Evolutionary conservation across 1,140 invertebrate species (phyloP).

Genomic region (Latrodectus geometricus): DNA sequence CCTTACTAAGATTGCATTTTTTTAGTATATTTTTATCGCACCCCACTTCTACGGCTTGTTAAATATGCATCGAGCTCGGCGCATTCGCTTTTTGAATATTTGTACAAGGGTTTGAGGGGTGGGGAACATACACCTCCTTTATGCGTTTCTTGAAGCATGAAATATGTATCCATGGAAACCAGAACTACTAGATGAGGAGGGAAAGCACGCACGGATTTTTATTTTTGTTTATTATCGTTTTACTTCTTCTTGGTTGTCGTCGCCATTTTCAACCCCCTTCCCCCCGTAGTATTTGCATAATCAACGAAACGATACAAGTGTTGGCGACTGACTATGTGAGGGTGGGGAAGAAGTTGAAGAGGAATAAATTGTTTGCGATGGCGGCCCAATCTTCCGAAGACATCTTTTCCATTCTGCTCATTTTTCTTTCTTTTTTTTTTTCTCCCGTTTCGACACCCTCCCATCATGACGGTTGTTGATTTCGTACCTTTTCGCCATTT

Average conservation of each 20-base stretch:
- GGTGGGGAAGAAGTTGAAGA: conserved; percentile 37
- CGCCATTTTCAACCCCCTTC: background rate
- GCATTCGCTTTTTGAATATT: conserved; percentile 56
- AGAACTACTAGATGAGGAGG: background rate
- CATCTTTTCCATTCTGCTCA: background rate
- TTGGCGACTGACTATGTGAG: conserved; percentile 42
- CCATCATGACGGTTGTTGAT: no score
- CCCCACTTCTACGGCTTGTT: conserved; percentile 50
- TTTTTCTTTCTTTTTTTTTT: no score
- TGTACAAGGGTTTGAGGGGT: conserved; percentile 33
- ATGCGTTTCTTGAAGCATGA: conserved; percentile 60
- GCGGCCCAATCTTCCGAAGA: conserved; percentile 7
- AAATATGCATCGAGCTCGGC: conserved; percentile 53
- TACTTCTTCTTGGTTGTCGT: background rate
- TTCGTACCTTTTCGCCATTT: no score
- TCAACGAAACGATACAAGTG: conserved; percentile 58
- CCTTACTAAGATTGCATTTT: background rate
- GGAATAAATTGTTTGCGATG: conserved; percentile 52
- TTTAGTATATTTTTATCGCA: background rate
- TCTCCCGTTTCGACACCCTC: no score
- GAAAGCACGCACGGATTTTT: conserved; percentile 6
- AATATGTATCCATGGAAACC: conserved; percentile 58
- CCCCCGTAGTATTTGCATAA: conserved; percentile 50
- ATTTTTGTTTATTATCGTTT: background rate
- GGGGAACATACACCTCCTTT: conserved; percentile 27